A percentile compares a stretch with the other conserved stretches of the same genome.
These are phyloP conservation scores for Amblyopsis rosae DNA, from an alignment of 2,113 vertebrate genomes.

Conservation along the genomic window DNA sequence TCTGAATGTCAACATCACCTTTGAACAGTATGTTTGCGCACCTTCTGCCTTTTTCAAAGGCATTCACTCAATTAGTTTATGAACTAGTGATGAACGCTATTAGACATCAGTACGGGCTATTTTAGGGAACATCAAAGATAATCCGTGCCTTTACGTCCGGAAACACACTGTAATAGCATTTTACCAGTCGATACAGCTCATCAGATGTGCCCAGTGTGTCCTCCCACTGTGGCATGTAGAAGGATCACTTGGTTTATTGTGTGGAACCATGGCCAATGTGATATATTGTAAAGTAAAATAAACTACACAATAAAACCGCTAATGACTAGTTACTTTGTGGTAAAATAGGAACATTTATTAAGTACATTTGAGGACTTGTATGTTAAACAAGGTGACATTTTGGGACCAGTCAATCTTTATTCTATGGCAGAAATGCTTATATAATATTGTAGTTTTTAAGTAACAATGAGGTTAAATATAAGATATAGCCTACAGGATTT, in stretches of 20 bases:
- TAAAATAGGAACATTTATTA: too few species aligned
- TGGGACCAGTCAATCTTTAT: too few species aligned
- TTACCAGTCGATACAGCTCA: conserved; percentile 54
- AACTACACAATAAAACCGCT: too few species aligned
- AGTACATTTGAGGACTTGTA: too few species aligned
- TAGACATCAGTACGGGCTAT: conserved; percentile 17
- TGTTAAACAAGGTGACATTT: too few species aligned
- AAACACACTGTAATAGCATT: conserved; percentile 49
- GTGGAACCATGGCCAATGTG: background rate
- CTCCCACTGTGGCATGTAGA: conserved; percentile 22
- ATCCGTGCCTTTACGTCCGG: conserved; percentile 57
- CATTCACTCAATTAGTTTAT: conserved; percentile 7
- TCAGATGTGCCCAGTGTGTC: conserved; percentile 41
- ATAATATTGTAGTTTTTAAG: too few species aligned
- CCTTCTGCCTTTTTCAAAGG: conserved; percentile 20
- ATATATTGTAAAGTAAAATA: conserved; percentile 1
- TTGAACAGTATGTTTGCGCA: background rate
- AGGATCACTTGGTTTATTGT: conserved; percentile 21
- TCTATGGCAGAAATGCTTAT: too few species aligned
- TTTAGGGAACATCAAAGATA: conserved; percentile 42
- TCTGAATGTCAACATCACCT: conserved; percentile 8
- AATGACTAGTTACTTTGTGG: too few species aligned
- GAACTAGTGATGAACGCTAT: background rate
- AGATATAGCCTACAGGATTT: too few species aligned
- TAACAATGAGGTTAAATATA: too few species aligned